These are phyloP conservation scores for Steinernema carpocapsae DNA, from an alignment of 2,888 invertebrate species.

Conservation along the genomic window DNA sequence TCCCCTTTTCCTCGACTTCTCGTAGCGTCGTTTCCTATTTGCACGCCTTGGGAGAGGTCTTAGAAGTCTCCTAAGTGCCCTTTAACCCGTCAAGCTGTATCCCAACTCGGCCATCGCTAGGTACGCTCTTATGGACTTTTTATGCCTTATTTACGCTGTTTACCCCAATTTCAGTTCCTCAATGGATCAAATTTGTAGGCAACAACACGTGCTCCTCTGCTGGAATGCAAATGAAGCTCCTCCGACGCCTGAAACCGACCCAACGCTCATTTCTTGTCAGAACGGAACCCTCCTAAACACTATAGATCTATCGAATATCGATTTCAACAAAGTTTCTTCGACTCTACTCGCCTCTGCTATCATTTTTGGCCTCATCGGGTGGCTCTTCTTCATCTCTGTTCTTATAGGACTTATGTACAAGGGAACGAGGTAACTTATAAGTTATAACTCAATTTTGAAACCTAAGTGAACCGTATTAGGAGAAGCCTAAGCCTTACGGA, in stretches of 20 bases:
- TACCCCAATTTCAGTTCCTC: neutral
- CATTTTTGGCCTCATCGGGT: constrained; percentile 22
- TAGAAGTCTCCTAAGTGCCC: neutral
- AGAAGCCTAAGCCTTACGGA: neutral
- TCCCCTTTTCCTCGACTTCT: neutral
- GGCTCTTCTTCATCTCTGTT: constrained; percentile 14
- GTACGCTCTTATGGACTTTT: neutral
- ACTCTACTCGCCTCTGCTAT: neutral
- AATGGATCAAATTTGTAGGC: constrained; percentile 3
- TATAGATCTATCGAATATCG: neutral
- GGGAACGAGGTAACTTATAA: neutral
- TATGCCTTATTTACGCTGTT: neutral
- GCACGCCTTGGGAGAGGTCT: neutral
- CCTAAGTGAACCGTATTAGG: neutral
- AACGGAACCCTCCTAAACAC: too few relatives aligned
- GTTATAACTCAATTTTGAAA: neutral
- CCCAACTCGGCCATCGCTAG: neutral
- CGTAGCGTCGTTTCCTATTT: constrained; percentile 5
- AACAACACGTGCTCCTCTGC: neutral
- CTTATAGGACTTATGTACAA: constrained; percentile 9
- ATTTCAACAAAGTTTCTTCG: neutral
- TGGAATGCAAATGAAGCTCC: constrained; percentile 7
- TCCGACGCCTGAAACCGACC: neutral
- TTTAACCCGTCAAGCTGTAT: constrained; percentile 21
- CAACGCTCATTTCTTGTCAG: too few relatives aligned